Base-by-base conservation (phyloP, 2,888 invertebrate genomes). In the Diarsia brunnea region DNA sequence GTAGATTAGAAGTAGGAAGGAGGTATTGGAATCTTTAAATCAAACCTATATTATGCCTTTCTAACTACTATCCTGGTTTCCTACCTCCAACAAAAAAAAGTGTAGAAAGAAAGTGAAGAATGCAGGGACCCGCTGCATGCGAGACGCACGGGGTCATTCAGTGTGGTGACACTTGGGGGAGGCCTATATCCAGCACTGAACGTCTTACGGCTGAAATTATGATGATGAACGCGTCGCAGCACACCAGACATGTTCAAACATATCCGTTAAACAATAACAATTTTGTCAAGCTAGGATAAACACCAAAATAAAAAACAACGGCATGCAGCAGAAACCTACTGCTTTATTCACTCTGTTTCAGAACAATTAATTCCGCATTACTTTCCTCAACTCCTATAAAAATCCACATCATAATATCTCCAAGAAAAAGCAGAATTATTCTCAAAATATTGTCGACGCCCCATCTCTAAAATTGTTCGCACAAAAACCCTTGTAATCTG, bases 401-500 rank as follows among this genome's bases (percentile, higher is more conserved):
- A 80, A 45, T 31, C 10, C 11, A 55, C 38, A 58, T 38, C 64
- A 55, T 55, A 81, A 60, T 69, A 63, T 38, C 38, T 67, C 53
- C 8, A 3, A 65, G 47, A 78, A 70, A 74, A 65, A 58, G 11
- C 21, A 19, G 53, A 47, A 49, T 82, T 78, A 66, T 69, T 82
- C 69, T 55, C 60, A 51, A 79, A 79, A 76, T 65, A 60, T 66
- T 77, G 77, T 79, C 79, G 69, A 82, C 82, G 82, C 43, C 53
- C 64, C 68, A 79, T 76, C 69, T 74, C 81, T 69, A 60, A 76
- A 77, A 69, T 82, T 79, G 65, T 61, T 82, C 60, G 47, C 65
- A 47, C 63, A 79, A 79, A 79, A 79, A 82, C 69, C 79, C 64
- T 55, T 60, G 82, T 69, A 82, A 79, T 79, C 82, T 79, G 79